Conservation (phyloP, 2,797 vertebrate species). For the Sebastes nivosus region DNA sequence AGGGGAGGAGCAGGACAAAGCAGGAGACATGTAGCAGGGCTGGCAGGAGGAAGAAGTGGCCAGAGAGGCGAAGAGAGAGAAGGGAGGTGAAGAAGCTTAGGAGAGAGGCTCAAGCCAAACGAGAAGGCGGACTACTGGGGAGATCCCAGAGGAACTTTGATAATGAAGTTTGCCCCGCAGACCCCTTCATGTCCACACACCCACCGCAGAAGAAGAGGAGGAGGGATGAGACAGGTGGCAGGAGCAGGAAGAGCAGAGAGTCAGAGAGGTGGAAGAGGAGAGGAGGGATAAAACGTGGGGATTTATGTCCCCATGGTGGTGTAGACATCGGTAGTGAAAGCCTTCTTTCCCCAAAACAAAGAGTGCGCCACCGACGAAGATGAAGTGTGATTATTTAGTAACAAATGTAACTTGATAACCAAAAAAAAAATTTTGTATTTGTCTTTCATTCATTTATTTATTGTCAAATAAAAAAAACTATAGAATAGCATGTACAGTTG, state of each 20-base stretch:
- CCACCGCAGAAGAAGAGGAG: constrained; percentile 40
- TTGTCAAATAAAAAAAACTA: neutral
- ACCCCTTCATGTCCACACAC: constrained; percentile 4
- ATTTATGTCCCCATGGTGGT: constrained; percentile 45
- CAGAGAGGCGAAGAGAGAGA: constrained; percentile 66
- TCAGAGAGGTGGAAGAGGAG: constrained; percentile 65
- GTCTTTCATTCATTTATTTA: neutral
- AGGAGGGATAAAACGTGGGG: constrained; percentile 55
- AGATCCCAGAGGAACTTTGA: constrained; percentile 5
- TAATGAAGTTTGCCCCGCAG: constrained; percentile 20
- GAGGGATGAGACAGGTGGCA: constrained; percentile 27
- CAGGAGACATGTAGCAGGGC: constrained; percentile 26
- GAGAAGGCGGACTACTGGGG: constrained; percentile 48
- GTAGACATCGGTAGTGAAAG: constrained; percentile 39
- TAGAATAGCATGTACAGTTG: neutral
- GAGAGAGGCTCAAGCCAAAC: constrained; percentile 66
- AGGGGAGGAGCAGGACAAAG: constrained; percentile 46
- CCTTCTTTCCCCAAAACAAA: constrained; percentile 64
- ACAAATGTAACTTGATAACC: neutral
- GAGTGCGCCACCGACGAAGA: constrained; percentile 62
- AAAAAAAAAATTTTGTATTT: neutral
- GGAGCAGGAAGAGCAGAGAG: constrained; percentile 59
- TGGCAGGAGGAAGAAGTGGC: constrained; percentile 64
- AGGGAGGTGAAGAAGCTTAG: constrained; percentile 70
- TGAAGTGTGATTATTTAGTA: neutral